These are phyloP conservation scores for Chionodraco myersi DNA, from an alignment of 2,113 vertebrate species.

Conservation along the genomic window DNA sequence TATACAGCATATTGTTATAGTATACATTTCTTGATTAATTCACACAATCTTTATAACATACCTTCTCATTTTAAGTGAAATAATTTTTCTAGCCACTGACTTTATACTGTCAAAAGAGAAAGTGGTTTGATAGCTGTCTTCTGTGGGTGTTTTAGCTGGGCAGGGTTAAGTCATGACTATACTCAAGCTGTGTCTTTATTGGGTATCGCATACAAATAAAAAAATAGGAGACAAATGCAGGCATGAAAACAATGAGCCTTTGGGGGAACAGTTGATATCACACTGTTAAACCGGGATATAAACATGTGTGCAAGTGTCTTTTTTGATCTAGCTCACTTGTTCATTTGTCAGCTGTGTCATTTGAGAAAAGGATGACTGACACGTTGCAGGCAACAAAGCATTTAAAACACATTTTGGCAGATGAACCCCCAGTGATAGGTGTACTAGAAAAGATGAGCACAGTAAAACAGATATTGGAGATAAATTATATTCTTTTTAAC, in stretches of 20 bases:
- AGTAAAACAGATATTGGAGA: background rate
- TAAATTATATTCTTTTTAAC: background rate
- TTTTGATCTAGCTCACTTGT: slow-evolving; percentile 12
- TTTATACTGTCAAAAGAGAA: slow-evolving; percentile 45
- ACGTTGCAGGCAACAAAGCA: slow-evolving; percentile 32
- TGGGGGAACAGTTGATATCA: slow-evolving; percentile 25
- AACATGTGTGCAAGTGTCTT: background rate
- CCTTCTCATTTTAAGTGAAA: slow-evolving; percentile 76
- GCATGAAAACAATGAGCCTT: slow-evolving; percentile 41
- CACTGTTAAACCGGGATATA: too few species aligned
- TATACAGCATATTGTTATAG: slow-evolving; percentile 83
- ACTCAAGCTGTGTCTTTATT: slow-evolving; percentile 42
- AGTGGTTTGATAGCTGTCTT: slow-evolving; percentile 34
- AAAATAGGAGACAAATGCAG: slow-evolving; percentile 39
- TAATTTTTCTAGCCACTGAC: slow-evolving; percentile 70
- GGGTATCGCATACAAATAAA: slow-evolving; percentile 38
- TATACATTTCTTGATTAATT: slow-evolving; percentile 80
- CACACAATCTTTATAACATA: slow-evolving; percentile 78
- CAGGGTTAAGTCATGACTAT: slow-evolving; percentile 33
- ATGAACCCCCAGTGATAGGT: background rate
- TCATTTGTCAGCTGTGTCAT: slow-evolving; percentile 22
- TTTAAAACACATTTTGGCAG: background rate
- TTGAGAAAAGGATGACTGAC: slow-evolving; percentile 6
- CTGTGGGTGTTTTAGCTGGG: slow-evolving; percentile 41
- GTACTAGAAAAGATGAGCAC: background rate